Percentiles rank a stretch among this genome's conserved stretches.
phyloP scores from a whole-genome alignment of 2,797 vertebrate genomes.

The Sarcophilus harrisii region DNA sequence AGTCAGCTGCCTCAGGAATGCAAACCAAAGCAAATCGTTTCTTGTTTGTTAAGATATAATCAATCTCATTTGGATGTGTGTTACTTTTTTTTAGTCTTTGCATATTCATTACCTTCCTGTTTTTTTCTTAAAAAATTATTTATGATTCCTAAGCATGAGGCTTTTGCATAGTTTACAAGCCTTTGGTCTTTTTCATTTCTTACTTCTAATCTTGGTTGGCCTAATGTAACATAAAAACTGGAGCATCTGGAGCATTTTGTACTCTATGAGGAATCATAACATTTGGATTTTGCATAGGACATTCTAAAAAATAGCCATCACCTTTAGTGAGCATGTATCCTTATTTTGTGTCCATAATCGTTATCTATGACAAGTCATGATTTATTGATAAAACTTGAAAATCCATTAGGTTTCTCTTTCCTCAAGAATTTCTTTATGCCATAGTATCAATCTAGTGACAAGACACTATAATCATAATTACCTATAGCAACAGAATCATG shows the following conservation, averaged over 20 bases:
- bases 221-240: not conserved
- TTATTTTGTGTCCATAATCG: not conserved
- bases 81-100: not conserved
- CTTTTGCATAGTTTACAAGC: not conserved
- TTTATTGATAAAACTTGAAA: constrained; percentile 26
- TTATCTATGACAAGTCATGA: not conserved
- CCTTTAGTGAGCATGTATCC: not conserved
- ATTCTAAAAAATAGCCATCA: not conserved
- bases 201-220: not conserved
- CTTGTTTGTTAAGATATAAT: not conserved
- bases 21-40: not conserved
- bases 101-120: not conserved
- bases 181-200: not conserved
- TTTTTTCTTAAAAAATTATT: not conserved
- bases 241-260: not conserved
- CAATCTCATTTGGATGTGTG: not conserved
- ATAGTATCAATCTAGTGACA: not conserved
- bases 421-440: not conserved
- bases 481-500: not conserved
- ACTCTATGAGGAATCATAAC: not conserved
- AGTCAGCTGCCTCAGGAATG: not conserved
- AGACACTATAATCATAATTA: not conserved
- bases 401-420: not conserved
- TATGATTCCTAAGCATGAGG: not conserved
- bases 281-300: not conserved